These are phyloP conservation scores for Carcina quercana DNA, from an alignment of 2,888 invertebrate genomes.

Conservation along the genomic window DNA sequence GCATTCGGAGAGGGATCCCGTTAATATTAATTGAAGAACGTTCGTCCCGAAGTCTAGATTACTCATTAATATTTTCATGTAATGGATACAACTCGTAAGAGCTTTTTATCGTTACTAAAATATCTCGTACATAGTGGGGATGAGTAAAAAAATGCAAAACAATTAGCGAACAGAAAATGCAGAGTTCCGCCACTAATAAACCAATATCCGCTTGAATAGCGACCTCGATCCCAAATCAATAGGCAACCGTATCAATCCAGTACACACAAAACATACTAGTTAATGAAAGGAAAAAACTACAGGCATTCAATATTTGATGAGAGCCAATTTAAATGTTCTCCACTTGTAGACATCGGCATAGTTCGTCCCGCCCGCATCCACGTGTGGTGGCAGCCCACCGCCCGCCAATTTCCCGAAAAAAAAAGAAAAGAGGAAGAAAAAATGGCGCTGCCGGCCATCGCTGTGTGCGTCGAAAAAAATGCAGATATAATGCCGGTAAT, in stretches of 20 bases:
- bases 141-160: too few species aligned
- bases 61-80: too few species aligned
- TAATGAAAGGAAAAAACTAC: constrained; percentile 73
- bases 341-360: constrained; percentile 73
- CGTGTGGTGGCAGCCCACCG: constrained; percentile 41
- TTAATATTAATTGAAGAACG: too few species aligned
- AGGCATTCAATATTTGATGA: constrained; percentile 73
- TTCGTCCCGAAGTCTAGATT: too few species aligned
- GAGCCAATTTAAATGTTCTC: constrained; percentile 73
- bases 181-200: too few species aligned
- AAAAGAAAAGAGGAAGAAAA: constrained; percentile 65
- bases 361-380: constrained; percentile 45
- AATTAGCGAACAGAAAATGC: too few species aligned
- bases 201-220: too few species aligned
- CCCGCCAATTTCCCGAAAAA: constrained; percentile 61
- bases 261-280: constrained; percentile 56
- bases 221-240: constrained; percentile 46
- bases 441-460: constrained; percentile 47
- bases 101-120: too few species aligned
- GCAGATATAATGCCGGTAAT: constrained; percentile 73
- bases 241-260: constrained; percentile 33
- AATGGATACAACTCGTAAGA: too few species aligned
- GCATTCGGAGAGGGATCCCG: too few species aligned
- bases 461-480: constrained; percentile 69
- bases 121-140: too few species aligned